These are phyloP conservation scores for Callyntrura sp. DNA, from an alignment of 2,888 invertebrate genomes.

Conservation along the genomic window DNA sequence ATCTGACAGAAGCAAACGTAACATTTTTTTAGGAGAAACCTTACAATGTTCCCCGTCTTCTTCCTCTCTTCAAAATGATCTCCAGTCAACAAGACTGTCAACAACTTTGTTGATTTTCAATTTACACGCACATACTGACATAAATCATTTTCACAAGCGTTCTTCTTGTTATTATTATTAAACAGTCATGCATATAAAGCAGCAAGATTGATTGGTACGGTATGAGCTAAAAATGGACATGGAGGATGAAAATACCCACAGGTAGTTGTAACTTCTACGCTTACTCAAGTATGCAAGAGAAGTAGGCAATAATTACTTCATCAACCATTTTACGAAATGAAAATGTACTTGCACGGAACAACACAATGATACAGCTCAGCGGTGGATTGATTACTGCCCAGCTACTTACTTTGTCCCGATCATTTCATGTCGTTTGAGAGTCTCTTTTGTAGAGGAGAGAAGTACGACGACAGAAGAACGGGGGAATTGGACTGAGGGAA, in stretches of 20 bases:
- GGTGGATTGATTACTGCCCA: slow-evolving; percentile 73
- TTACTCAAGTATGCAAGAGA: neutral
- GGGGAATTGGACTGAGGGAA: no score
- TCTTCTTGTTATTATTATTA: no score
- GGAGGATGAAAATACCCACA: neutral
- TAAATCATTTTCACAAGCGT: slow-evolving; percentile 70
- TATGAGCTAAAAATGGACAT: neutral
- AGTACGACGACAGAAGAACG: neutral
- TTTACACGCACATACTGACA: slow-evolving; percentile 72
- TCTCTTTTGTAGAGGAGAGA: neutral
- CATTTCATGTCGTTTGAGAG: no score
- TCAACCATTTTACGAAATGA: slow-evolving; percentile 41
- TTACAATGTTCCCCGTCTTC: slow-evolving; percentile 68
- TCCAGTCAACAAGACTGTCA: slow-evolving; percentile 74
- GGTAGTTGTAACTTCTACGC: neutral
- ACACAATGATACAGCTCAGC: slow-evolving; percentile 74
- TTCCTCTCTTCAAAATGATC: slow-evolving; percentile 63
- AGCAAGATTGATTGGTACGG: neutral
- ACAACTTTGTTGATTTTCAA: slow-evolving; percentile 76
- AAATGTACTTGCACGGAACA: slow-evolving; percentile 44
- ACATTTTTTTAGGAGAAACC: slow-evolving; percentile 61
- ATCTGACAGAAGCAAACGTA: slow-evolving; percentile 64
- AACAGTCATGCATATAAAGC: neutral
- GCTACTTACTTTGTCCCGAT: slow-evolving; percentile 61
- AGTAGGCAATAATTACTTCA: slow-evolving; percentile 67